Evolutionary conservation across 2,797 vertebrate genomes (phyloP), one percentile per base, ranked within the genome.

Genomic region (Pempheris klunzingeri): DNA sequence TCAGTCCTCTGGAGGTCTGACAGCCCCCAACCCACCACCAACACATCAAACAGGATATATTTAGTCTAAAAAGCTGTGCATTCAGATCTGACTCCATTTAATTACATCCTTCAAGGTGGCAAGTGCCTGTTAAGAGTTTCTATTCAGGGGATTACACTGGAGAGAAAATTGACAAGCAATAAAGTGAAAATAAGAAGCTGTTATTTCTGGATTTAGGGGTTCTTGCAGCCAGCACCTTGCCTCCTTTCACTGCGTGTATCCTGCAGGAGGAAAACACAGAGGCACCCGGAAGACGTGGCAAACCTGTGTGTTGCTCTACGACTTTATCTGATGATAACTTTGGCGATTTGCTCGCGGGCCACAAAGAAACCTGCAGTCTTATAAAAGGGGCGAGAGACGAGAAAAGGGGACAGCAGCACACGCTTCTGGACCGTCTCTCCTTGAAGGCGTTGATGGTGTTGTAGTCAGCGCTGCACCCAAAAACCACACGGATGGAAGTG

Each of bases 81-180:
- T 86, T 80, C 79, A 71, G 64, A 77, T 78, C 75, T 76, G 79
- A 84, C 82, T 82, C 82, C 70, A 82, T 83, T 90, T 87, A 87
- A 91, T 90, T 88, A 88, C 80, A 90, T 78, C 76, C 82, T 87
- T 90, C 81, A 87, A 86, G 78, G 84, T 87, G 82, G 67, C 78
- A 82, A 80, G 74, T 63, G 74, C 62, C 80, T 78, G 73, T 77
- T 90, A 71, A 71, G 76, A 80, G 82, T 71, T 80, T 73, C 74
- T 76, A 59, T 82, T 72, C 66, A 71, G 18, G 61, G 75, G 50
- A 78, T 75, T 77, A 75, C 71, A 54, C 78, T 38, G n/a, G 62
- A 59, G 77, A 80, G 67, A 57, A 71, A 77, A 71, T 49, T 74
- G 82, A 80, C 70, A 80, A 71, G 59, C 74, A 84, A 74, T 81